Evolutionary conservation across 2,797 vertebrate genomes (phyloP).

Genomic region (Spondyliosoma cantharus): DNA sequence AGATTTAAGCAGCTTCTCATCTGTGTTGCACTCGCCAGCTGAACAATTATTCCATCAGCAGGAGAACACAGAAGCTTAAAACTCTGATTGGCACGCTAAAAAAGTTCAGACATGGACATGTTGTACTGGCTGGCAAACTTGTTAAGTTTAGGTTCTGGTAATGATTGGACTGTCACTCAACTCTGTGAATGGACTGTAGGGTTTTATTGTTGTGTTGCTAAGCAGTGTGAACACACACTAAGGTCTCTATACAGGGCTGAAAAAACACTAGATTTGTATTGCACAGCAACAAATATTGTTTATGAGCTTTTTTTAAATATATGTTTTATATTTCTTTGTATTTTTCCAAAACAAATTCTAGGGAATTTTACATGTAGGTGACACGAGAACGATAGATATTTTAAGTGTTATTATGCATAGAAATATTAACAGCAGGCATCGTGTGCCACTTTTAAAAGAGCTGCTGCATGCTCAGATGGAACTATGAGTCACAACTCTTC

Average conservation of each 20-base stretch:
- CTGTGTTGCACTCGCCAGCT: neutral
- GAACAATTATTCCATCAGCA: neutral
- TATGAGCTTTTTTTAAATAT: conserved; percentile 51
- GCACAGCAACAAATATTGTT: conserved; percentile 51
- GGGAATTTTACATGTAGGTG: conserved; percentile 23
- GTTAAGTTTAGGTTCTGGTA: neutral
- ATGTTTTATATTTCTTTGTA: conserved; percentile 79
- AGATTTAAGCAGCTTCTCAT: neutral
- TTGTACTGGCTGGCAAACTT: conserved; percentile 7
- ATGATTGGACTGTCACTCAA: neutral
- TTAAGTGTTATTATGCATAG: neutral
- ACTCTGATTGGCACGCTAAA: neutral
- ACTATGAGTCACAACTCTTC: neutral
- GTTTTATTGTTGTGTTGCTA: conserved; percentile 33
- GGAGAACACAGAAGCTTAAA: neutral
- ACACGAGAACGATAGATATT: conserved; percentile 21
- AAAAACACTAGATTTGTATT: conserved; percentile 36
- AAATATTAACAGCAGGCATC: neutral
- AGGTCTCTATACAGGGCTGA: conserved; percentile 27
- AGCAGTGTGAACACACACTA: conserved; percentile 35
- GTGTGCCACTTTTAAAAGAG: neutral
- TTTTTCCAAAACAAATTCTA: conserved; percentile 55
- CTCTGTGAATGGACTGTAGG: conserved; percentile 17
- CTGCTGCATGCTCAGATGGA: neutral
- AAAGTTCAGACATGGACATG: neutral